Base-by-base conservation (phyloP, 2,113 vertebrate genomes). In the Lampris incognitus region DNA sequence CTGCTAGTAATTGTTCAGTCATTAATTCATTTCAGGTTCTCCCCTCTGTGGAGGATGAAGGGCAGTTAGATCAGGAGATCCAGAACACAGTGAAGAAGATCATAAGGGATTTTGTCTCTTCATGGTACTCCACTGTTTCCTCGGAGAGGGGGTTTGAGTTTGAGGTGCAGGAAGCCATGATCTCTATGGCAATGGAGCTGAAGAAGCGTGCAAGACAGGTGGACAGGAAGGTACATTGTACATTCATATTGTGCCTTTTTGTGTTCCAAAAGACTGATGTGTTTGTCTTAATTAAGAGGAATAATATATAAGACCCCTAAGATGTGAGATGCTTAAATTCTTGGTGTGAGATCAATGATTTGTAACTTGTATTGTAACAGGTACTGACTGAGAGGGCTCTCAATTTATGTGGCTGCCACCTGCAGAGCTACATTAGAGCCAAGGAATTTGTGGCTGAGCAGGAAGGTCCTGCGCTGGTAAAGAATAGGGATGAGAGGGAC, bases 21-120 rank as follows among this genome's bases (percentile, higher is more conserved):
- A 5, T n/a, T 50, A 6, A 0, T 62, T 0, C 37, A 37, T 61
- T 69, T 57, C 58, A 93, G 92, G 83, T 81, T 8, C 78, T 80
- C 8, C 80, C 41, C 0, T 88, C 91, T 13, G 84, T 85, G 0
- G 91, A 94, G 0, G 91, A 93, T 0, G 92, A 94, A 59, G 24
- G 2, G 6, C 54, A 81, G 46, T 85, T 97, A 87, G 92, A 96
- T 46, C 69, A 86, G 36, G 96, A 97, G 91, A 96, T 97, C 7
- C 69, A 92, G 41, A 72, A 85, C 80, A 96, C 94, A 1, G 79
- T 97, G 57, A 90, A 13, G 5, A 97, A 99, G 84, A 95, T 99
- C 70, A 87, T 98, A 67, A 87, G 96, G 39, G 98, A 99, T 74
- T 99, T 99, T 38, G 97, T 99, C 9, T 91, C 94, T 0, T 98